Evolutionary conservation across 2,113 vertebrate species (phyloP), one percentile per base, ranked within the genome.

Genomic region (Abramis brama): DNA sequence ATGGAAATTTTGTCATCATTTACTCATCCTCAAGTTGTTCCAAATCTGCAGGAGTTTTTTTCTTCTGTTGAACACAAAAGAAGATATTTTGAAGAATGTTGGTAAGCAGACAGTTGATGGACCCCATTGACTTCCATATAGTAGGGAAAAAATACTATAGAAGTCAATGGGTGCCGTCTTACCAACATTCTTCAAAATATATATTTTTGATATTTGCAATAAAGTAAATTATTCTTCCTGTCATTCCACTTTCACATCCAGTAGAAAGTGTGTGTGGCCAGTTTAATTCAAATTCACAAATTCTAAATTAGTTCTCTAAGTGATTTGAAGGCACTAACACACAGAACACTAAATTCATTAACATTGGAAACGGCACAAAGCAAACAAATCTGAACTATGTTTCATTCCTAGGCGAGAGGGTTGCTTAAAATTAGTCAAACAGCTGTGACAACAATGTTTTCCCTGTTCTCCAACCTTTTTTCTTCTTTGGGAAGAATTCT

Each of bases 361-460:
- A 68, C 36, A 71, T 70, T 85, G 75, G 7, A 36, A 55, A 74
- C 10, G n/a, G 7, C 52, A 71, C 25, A 55, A 55, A 66, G 80
- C 27, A 80, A 55, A 43, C 47, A 57, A 81, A 84, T 3, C 52
- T 11, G 13, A 27, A 27, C 36, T 47, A 5, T 10, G 60, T 79
- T 79, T 68, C 2, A 79, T 50, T 85, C 15, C 13, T 10, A 77
- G 52, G 11, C 6, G 2, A 68, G 33, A 68, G 74, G 10, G 25
- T 43, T 79, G 75, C 47, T 64, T 79, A 45, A 62, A 60, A 60
- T 57, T 78, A 76, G 52, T 30, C 66, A 86, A 79, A 79, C 86
- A 79, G 52, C 55, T 87, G 82, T 78, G 47, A 85, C 71, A 85
- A 82, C 45, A 82, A 82, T 21, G 15, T 60, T 80, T 64, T 2